Percentiles rank a stretch among this genome's conserved stretches.
Evolutionary conservation across 1,140 invertebrate species (phyloP).

Genomic region (Drosophila pseudoananassae): DNA sequence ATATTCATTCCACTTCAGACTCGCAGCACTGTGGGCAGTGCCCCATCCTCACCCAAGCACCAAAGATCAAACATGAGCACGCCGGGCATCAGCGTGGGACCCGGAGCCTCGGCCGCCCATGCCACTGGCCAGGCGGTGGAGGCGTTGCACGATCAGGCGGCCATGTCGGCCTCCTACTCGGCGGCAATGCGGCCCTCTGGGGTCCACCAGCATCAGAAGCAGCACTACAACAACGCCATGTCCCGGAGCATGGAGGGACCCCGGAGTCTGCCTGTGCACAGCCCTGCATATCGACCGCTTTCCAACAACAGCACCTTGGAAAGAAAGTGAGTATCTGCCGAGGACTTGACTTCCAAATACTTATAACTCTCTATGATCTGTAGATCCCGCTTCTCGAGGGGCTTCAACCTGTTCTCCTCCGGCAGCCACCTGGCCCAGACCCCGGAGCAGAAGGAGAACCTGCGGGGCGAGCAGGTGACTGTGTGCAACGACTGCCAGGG

Average conservation of each 20-base stretch:
- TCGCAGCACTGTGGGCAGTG: constrained; percentile 85
- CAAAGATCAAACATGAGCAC: constrained; percentile 84
- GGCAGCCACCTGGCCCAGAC: constrained; percentile 82
- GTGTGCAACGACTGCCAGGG: constrained; percentile 97
- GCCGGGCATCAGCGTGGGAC: constrained; percentile 71
- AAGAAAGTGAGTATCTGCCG: constrained; percentile 83
- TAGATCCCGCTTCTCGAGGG: constrained; percentile 84
- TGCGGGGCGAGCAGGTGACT: constrained; percentile 92
- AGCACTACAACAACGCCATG: constrained; percentile 82
- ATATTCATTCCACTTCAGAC: constrained; percentile 43
- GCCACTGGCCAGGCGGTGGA: constrained; percentile 72
- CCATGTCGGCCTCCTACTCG: constrained; percentile 75
- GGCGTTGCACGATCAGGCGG: constrained; percentile 71
- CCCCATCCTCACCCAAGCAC: constrained; percentile 88
- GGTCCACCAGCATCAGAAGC: constrained; percentile 63
- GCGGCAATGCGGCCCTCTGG: constrained; percentile 66
- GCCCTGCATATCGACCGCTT: constrained; percentile 80
- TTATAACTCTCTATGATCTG: background rate
- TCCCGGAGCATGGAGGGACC: constrained; percentile 86
- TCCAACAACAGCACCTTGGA: constrained; percentile 85
- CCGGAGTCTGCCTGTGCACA: constrained; percentile 85
- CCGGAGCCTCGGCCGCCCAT: constrained; percentile 46
- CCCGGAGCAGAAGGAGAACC: constrained; percentile 85
- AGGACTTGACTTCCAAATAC: background rate
- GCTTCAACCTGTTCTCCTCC: constrained; percentile 84